A percentile compares a stretch with the other conserved stretches of the same genome.
These are phyloP conservation scores for Zootermopsis nevadensis DNA, from an alignment of 2,888 invertebrate species.

Conservation along the genomic window DNA sequence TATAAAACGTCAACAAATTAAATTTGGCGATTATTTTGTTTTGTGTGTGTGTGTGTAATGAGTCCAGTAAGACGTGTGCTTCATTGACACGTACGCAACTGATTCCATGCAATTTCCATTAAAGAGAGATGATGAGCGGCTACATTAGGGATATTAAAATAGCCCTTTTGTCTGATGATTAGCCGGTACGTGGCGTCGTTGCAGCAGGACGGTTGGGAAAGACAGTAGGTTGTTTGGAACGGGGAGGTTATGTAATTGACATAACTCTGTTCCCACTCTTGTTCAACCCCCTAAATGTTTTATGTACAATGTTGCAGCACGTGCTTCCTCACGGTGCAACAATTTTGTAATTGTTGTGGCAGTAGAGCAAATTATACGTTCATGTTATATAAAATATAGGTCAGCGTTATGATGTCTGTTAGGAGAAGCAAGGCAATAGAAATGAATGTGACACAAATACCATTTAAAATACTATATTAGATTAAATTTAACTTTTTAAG, in stretches of 20 bases:
- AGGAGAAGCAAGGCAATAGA: background rate
- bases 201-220: background rate
- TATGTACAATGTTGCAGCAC: background rate
- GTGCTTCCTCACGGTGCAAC: background rate
- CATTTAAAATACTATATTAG: no score
- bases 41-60: no score
- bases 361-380: background rate
- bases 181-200: background rate
- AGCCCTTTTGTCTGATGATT: background rate
- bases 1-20: no score
- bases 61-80: no score
- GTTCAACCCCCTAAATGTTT: background rate
- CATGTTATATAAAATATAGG: background rate
- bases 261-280: background rate
- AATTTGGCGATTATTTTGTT: no score
- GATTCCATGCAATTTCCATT: background rate
- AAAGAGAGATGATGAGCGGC: background rate
- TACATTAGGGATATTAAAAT: constrained; percentile 10
- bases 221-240: background rate
- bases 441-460: no score
- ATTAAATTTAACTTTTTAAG: no score
- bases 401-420: background rate
- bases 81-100: background rate
- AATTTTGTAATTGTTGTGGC: background rate
- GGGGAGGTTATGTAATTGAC: constrained; percentile 19